Conservation (phyloP, 2,888 invertebrate genomes). For the Drosophila peninsularis region DNA sequence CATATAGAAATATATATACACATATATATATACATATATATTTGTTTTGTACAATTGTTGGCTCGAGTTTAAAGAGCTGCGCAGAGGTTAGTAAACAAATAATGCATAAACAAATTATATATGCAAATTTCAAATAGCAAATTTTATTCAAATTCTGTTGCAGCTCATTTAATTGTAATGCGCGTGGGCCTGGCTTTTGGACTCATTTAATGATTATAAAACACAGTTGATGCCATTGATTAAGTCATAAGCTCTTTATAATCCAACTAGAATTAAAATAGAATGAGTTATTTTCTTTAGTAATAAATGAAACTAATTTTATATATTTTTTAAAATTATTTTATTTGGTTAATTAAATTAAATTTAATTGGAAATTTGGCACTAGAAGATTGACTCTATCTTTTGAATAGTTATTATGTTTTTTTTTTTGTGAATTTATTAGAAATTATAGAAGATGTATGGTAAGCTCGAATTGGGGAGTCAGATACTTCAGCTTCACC, state of each 20-base stretch:
- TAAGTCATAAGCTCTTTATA: background rate
- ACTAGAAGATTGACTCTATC: too few relatives aligned
- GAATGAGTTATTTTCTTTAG: background rate
- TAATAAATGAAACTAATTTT: background rate
- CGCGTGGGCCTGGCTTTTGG: background rate
- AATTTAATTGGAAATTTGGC: too few relatives aligned
- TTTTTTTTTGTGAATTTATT: background rate
- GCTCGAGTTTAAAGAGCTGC: constrained; percentile 1
- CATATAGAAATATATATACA: background rate
- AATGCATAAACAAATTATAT: constrained; percentile 11
- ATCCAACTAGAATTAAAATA: background rate
- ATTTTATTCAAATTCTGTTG: constrained; percentile 1
- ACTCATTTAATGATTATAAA: background rate
- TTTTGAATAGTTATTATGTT: too few relatives aligned
- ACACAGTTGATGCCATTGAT: background rate
- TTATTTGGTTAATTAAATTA: background rate
- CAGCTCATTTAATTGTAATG: constrained; percentile 3
- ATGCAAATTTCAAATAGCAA: constrained; percentile 7
- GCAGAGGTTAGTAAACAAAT: constrained; percentile 9
- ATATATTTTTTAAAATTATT: background rate
- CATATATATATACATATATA: background rate
- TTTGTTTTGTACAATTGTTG: constrained; percentile 6
- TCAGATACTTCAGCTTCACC: too few relatives aligned
- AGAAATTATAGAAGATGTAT: constrained; percentile 32
- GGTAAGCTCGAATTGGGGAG: constrained; percentile 16